phyloP scores from a whole-genome alignment of 2,797 vertebrate genomes.

The Scleropages formosus region DNA sequence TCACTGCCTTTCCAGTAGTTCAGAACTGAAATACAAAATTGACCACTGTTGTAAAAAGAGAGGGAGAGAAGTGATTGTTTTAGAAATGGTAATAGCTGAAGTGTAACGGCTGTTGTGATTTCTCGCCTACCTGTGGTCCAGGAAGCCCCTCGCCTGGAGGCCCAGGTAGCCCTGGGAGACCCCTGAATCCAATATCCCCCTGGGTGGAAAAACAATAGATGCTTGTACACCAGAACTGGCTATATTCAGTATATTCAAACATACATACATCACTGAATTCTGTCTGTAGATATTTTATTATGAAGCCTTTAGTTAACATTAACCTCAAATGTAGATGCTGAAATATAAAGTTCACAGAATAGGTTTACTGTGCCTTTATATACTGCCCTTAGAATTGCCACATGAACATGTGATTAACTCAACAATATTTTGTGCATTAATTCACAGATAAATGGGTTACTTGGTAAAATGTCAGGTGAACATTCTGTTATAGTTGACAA shows the following conservation, averaged over 20 bases:
- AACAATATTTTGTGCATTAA: not conserved
- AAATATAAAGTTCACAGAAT: no score
- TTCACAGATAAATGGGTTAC: not conserved
- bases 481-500: not conserved
- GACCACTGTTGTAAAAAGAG: no score
- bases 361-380: not conserved
- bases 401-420: not conserved
- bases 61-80: no score
- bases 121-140: conserved; percentile 76
- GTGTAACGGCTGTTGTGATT: not conserved
- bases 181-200: conserved; percentile 84
- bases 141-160: conserved; percentile 81
- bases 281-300: no score
- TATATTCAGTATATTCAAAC: no score
- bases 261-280: no score
- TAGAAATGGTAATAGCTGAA: not conserved
- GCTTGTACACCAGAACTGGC: conserved; percentile 1
- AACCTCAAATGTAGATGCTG: no score
- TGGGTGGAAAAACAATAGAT: conserved; percentile 50
- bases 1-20: conserved; percentile 26
- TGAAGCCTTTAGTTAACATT: no score
- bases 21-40: conserved; percentile 1
- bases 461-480: not conserved
- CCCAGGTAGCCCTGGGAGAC: conserved; percentile 75
- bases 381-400: not conserved